Conservation (phyloP, 1,140 invertebrate genomes). For the Coenobita brevimanus region DNA sequence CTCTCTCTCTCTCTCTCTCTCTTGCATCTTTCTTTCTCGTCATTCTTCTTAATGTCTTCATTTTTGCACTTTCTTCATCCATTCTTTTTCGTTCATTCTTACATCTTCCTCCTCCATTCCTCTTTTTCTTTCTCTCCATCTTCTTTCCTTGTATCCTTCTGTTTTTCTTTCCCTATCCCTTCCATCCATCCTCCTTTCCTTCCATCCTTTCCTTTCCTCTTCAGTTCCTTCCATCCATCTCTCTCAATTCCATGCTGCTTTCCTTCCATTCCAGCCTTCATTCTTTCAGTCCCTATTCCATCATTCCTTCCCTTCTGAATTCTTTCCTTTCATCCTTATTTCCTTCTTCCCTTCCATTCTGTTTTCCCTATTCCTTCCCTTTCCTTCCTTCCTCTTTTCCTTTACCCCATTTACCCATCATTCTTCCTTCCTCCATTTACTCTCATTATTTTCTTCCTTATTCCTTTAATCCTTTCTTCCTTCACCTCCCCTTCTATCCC, state of each 20-base stretch:
- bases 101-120: too few relatives aligned
- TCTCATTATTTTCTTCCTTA: neutral
- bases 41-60: neutral
- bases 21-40: neutral
- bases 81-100: neutral
- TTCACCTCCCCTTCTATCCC: neutral
- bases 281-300: too few relatives aligned
- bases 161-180: too few relatives aligned
- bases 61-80: neutral
- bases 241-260: neutral
- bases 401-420: too few relatives aligned
- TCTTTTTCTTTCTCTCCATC: too few relatives aligned
- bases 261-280: too few relatives aligned
- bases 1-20: too few relatives aligned
- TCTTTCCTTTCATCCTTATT: too few relatives aligned
- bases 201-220: neutral
- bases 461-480: too few relatives aligned
- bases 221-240: neutral
- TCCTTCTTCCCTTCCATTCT: too few relatives aligned
- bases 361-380: neutral
- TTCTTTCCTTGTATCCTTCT: too few relatives aligned
- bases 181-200: neutral
- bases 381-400: neutral
- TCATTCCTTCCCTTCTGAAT: neutral
- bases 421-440: neutral